Percentiles rank a stretch among this genome's conserved stretches.
These are phyloP conservation scores for Centropus bengalensis DNA, from an alignment of 2,113 vertebrate genomes.

Conservation along the genomic window DNA sequence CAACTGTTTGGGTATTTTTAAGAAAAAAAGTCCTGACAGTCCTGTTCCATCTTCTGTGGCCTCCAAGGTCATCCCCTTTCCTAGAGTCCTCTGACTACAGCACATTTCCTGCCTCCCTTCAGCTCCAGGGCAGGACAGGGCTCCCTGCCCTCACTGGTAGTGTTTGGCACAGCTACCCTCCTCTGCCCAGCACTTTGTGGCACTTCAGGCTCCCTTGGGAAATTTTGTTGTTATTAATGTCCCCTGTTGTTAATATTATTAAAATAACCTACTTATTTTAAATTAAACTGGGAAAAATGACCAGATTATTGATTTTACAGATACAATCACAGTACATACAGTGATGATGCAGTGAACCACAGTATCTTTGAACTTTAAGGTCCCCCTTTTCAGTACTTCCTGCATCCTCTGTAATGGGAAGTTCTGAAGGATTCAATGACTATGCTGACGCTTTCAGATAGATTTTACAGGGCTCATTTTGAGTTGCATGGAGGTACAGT, in stretches of 20 bases:
- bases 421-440: not conserved
- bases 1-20: no score
- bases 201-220: not conserved
- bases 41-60: rapidly evolving
- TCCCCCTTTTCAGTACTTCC: not conserved
- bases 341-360: not conserved
- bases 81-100: no score
- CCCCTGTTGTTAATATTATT: not conserved
- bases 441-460: not conserved
- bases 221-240: not conserved
- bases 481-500: not conserved
- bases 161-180: not conserved
- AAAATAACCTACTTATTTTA: not conserved
- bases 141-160: not conserved
- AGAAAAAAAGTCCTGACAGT: no score
- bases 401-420: not conserved
- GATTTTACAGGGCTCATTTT: not conserved
- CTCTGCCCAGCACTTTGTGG: not conserved
- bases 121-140: rapidly evolving
- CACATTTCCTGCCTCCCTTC: not conserved
- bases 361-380: not conserved
- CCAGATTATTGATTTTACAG: not conserved
- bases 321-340: not conserved
- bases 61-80: rapidly evolving
- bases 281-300: not conserved